A percentile compares a stretch with the other conserved stretches of the same genome.
phyloP scores from a whole-genome alignment of 2,888 invertebrate species.

The Cataglyphis rosenhaueri region DNA sequence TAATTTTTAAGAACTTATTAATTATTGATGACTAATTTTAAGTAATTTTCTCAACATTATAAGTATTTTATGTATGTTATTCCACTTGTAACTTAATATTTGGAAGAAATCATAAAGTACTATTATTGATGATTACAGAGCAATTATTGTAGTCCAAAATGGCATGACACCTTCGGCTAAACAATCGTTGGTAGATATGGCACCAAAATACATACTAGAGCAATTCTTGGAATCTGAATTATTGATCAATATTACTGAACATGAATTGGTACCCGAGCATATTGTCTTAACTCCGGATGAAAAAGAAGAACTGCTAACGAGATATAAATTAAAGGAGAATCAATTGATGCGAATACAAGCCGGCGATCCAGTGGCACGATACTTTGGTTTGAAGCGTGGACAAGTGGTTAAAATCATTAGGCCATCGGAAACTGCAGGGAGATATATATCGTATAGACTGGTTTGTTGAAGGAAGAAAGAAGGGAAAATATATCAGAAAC shows the following conservation, averaged over 20 bases:
- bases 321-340: constrained; percentile 99
- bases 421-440: constrained; percentile 98
- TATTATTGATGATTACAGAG: constrained; percentile 86
- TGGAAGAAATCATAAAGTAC: background rate
- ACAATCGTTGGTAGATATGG: constrained; percentile 98
- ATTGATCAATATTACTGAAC: constrained; percentile 98
- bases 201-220: constrained; percentile 99
- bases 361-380: constrained; percentile 99
- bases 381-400: constrained; percentile 99
- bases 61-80: background rate
- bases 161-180: constrained; percentile 99
- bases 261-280: constrained; percentile 99
- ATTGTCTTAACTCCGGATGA: constrained; percentile 99
- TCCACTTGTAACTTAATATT: background rate
- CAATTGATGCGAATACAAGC: constrained; percentile 99
- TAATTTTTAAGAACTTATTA: background rate
- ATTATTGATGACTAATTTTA: background rate
- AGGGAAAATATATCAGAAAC: background rate
- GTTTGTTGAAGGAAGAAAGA: constrained; percentile 89
- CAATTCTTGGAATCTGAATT: constrained; percentile 98
- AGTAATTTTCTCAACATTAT: background rate
- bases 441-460: constrained; percentile 98
- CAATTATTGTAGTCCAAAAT: constrained; percentile 98
- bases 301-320: constrained; percentile 96
- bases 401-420: constrained; percentile 99